Percentiles rank a stretch among this genome's conserved stretches.
Evolutionary conservation across 2,113 vertebrate genomes (phyloP).

Genomic region (Anhinga rufa): DNA sequence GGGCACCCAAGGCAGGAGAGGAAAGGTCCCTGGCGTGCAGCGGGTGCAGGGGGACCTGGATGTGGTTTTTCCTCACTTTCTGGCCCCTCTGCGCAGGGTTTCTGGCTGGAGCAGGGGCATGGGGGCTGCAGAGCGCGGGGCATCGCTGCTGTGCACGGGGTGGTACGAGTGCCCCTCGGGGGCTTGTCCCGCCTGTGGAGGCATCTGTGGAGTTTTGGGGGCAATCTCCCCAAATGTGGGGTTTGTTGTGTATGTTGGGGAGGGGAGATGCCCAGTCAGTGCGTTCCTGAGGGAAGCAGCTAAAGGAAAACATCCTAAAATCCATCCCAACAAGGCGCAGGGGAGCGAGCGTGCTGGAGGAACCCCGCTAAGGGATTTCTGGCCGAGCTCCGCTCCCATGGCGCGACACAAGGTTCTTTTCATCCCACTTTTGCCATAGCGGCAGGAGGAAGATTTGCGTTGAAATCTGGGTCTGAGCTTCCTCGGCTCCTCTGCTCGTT

Average conservation of each 20-base stretch:
- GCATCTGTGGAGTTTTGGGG: accelerated
- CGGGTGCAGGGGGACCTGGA: not conserved
- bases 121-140: not conserved
- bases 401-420: accelerated
- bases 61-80: not conserved
- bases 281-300: accelerated
- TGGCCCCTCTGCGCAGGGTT: not conserved
- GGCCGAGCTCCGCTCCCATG: accelerated
- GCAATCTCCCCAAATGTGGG: not conserved
- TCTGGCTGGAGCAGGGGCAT: not conserved
- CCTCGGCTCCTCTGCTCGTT: not conserved
- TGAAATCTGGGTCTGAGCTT: not conserved
- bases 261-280: not conserved
- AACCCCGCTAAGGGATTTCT: not conserved
- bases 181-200: not conserved
- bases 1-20: accelerated
- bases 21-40: accelerated
- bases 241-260: accelerated
- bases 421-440: accelerated
- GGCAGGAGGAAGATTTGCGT: not conserved
- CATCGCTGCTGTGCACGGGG: not conserved
- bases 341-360: accelerated
- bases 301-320: not conserved
- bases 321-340: not conserved
- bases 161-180: not conserved